Evolutionary conservation across 2,797 vertebrate species (phyloP).

Genomic region (Dryobates pubescens): DNA sequence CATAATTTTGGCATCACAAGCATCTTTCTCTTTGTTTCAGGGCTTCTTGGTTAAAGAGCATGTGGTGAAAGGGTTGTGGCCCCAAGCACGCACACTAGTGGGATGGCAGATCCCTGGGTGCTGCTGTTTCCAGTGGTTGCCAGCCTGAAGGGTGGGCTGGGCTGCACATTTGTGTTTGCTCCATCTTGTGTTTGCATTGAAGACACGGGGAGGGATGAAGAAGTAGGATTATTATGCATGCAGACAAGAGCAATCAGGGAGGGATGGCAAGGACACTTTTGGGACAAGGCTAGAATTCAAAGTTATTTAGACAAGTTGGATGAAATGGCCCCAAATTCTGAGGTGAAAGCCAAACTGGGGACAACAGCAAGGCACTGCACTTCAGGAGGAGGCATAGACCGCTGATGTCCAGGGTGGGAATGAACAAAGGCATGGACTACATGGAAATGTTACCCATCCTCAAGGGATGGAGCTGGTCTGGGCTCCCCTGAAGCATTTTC

Average conservation of each 20-base stretch:
- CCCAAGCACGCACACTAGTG: neutral
- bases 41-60: neutral
- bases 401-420: neutral
- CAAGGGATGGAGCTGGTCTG: neutral
- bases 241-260: slow-evolving; percentile 22
- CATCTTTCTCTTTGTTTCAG: neutral
- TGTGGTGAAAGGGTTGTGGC: neutral
- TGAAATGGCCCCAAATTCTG: neutral
- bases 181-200: neutral
- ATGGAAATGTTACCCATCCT: neutral
- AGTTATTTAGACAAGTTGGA: neutral
- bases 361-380: neutral
- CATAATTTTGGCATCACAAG: neutral
- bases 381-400: neutral
- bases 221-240: slow-evolving; percentile 33
- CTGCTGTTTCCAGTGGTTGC: neutral
- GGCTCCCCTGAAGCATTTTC: neutral
- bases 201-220: neutral
- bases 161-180: neutral
- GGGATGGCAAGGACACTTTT: slow-evolving; percentile 32
- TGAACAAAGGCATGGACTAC: neutral
- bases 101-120: neutral
- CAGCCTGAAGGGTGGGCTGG: neutral
- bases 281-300: slow-evolving; percentile 44
- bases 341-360: slow-evolving; percentile 2